Evolutionary conservation across 2,797 vertebrate genomes (phyloP), one percentile per base, ranked within the genome.

Genomic region (Scolopax bukidnonensis): DNA sequence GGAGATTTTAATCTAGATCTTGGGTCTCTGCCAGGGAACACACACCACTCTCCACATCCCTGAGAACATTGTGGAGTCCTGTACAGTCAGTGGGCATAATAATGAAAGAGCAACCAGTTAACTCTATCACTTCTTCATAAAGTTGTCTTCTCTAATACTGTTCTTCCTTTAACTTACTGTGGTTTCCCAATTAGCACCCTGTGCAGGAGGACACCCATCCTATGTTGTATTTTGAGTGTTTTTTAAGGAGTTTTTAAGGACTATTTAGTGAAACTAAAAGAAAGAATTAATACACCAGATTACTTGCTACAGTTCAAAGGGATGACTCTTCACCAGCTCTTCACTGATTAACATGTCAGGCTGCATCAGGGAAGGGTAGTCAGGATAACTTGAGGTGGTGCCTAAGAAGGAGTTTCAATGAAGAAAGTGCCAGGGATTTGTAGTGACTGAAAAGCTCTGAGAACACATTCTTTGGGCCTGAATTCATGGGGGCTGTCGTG

Each of bases 1-100:
- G 16, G 91, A 96, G 94, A 96, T 97, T 96, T 96, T 96, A 95
- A 97, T 96, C 96, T 94, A 96, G 95, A 97, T 94, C 80, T 91
- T 96, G 94, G 74, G 21, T 82, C 41, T 84, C 68, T 95, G 77
- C 95, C 96, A 97, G 94, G 56, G 88, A 96, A 97, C 96, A 96
- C 87, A 95, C 96, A 88, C 85, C 1, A 9, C 90, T 95, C 95
- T 86, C 88, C 88, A 93, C 60, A 84, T 77, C 93, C 96, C 95
- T 95, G 93, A 93, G 96, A 97, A 93, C 85, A 76, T 78, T 96
- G 92, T 69, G 54, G 47, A 95, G 92, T 40, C 61, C 84, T 81
- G 75, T 83, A 85, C 84, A 94, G 87, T 94, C 85, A 84, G 85
- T 51, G 73, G 91, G 87, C 74, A 43, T n/a, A 88, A 51, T 23